phyloP scores from a whole-genome alignment of 2,797 vertebrate genomes.

The Sternarchorhynchus goeldii region DNA sequence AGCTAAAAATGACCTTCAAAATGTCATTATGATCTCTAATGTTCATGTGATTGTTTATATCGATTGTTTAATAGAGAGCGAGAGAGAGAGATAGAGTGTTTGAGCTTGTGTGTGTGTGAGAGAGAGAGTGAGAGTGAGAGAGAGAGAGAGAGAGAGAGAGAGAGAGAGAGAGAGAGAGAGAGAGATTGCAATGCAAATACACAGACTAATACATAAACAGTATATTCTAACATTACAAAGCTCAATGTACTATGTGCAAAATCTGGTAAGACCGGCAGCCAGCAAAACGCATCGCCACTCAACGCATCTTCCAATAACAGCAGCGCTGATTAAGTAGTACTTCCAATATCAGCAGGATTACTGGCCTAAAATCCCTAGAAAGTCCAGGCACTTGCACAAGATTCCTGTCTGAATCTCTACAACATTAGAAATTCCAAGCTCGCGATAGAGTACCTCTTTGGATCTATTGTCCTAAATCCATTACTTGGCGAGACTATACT shows the following conservation, averaged over 20 bases:
- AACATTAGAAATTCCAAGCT: too few species aligned
- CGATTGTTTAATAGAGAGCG: not conserved
- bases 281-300: conserved; percentile 10
- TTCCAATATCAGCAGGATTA: not conserved
- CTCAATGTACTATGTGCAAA: not conserved
- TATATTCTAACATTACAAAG: not conserved
- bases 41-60: not conserved
- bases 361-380: conserved; percentile 8
- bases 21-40: conserved; percentile 26
- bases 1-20: conserved; percentile 45
- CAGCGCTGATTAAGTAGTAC: conserved; percentile 3
- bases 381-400: conserved; percentile 14
- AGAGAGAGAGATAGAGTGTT: too few species aligned
- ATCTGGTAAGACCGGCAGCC: not conserved
- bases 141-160: not conserved
- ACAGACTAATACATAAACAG: not conserved
- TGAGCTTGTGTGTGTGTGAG: not conserved
- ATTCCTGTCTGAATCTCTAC: too few species aligned
- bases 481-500: not conserved
- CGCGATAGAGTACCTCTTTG: not conserved
- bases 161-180: conserved; percentile 7
- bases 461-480: conserved; percentile 27
- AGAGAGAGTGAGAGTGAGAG: not conserved
- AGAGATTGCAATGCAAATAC: not conserved
- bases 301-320: not conserved